A percentile compares a stretch with the other conserved stretches of the same genome.
phyloP scores from a whole-genome alignment of 2,888 invertebrate species.

The Halictus ligatus region DNA sequence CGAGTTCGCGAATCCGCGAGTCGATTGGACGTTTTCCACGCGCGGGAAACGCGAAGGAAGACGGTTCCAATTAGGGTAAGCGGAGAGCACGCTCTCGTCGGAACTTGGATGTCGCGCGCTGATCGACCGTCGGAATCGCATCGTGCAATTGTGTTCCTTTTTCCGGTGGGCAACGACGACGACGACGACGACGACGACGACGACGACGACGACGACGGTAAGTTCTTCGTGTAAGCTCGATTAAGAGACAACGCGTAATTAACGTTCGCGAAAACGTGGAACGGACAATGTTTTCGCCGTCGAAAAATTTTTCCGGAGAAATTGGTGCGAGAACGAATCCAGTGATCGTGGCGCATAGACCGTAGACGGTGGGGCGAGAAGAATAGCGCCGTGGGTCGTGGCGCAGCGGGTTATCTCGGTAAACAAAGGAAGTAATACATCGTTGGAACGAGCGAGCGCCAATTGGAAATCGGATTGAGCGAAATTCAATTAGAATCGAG shows the following conservation, averaged over 20 bases:
- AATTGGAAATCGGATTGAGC: conserved; percentile 79
- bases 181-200: not conserved
- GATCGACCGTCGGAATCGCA: not conserved
- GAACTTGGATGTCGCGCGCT: not conserved
- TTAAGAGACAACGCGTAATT: conserved; percentile 38
- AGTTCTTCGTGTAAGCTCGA: not conserved
- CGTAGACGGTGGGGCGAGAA: not conserved
- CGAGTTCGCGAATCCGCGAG: not conserved
- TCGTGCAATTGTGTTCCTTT: conserved; percentile 23
- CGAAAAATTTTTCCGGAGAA: not conserved
- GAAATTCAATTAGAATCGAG: conserved; percentile 80
- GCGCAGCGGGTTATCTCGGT: conserved; percentile 17
- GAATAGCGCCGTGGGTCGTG: conserved; percentile 20
- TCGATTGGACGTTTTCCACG: not conserved
- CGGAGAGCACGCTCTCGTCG: not conserved
- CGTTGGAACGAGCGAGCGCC: conserved; percentile 26
- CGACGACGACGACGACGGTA: not conserved
- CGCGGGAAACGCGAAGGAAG: not conserved
- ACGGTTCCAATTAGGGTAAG: conserved; percentile 38
- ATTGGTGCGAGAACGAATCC: not conserved
- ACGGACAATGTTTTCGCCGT: too few relatives aligned
- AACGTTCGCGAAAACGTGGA: conserved; percentile 15
- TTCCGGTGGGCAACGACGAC: not conserved
- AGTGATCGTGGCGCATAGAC: not conserved
- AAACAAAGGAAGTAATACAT: conserved; percentile 44